phyloP scores from a whole-genome alignment of 1,140 invertebrate species.

The Zelostemma sp. region DNA sequence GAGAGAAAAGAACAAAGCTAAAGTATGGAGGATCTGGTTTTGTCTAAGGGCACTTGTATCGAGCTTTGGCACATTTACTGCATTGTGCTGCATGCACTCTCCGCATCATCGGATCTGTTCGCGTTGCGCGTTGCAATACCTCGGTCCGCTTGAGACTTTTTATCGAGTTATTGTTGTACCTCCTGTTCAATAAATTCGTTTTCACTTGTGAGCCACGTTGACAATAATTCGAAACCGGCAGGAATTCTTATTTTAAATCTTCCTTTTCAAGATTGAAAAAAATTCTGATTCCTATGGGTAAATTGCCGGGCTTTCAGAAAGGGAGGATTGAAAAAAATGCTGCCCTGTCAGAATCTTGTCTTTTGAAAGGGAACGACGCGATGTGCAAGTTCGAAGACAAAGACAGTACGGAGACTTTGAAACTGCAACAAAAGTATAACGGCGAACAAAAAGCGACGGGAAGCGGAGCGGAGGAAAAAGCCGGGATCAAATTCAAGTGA shows the following conservation, averaged over 20 bases:
- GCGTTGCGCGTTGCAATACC: conserved; percentile 17
- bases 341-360: conserved; percentile 38
- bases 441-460: conserved; percentile 20
- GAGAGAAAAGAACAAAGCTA: conserved; percentile 30
- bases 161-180: conserved; percentile 58
- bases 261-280: neutral
- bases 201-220: neutral
- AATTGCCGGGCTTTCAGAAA: neutral
- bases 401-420: conserved; percentile 9
- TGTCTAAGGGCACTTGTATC: conserved; percentile 28
- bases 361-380: conserved; percentile 16
- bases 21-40: conserved; percentile 42
- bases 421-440: conserved; percentile 14
- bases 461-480: conserved; percentile 23
- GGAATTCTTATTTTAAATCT: too few species aligned
- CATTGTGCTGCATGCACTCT: conserved; percentile 53
- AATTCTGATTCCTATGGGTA: neutral
- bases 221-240: neutral
- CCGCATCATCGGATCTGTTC: conserved; percentile 43
- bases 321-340: neutral
- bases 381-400: conserved; percentile 30
- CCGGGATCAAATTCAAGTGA: conserved; percentile 39
- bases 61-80: conserved; percentile 40
- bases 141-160: conserved; percentile 32
- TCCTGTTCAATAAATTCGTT: conserved; percentile 49